Base-by-base conservation (phyloP, 2,888 invertebrate genomes). In the Leucophenga montana region DNA sequence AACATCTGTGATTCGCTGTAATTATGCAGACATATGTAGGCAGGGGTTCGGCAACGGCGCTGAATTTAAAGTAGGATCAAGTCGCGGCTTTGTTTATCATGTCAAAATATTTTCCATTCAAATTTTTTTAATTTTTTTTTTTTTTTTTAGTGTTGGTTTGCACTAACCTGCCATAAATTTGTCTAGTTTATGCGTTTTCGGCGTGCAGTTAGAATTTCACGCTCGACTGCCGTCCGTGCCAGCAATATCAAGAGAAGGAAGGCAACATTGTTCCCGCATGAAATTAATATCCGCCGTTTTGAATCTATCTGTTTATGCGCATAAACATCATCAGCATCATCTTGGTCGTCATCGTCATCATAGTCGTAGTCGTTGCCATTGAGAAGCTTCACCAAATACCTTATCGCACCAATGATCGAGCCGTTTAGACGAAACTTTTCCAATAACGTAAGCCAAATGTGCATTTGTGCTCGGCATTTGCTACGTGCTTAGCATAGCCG, bases 361-460 rank as follows among this genome's bases (percentile, higher is more conserved):
- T 39, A 39, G 39, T 39, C 39, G 8, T 39, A 3, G 39, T 8
- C 11, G 39, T 8, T 39, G 39, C 77, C 78, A 83, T 75, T 16
- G 13, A 64, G 27, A 22, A 64, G 20, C 18, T 73, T 75, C 69
- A 67, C 73, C 74, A 61, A 73, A 53, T 66, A 77, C 73, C 77
- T 73, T 81, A 83, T 83, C 79, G 74, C 72, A 44, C 72, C 75
- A 73, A 74, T 83, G 82, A 82, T 84, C 85, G 85, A 78, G 82
- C 73, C 75, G 73, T 85, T 80, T 77, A 76, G 67, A 73, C 56
- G 67, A 77, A 82, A 84, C 78, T 85, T 83, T 79, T 86, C 78
- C 78, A 86, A 85, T 85, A 85, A 85, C 81, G 78, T 77, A 85
- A 80, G 80, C 80, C 75, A 84, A 86, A 82, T 85, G 80, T 75